phyloP scores from a whole-genome alignment of 2,888 invertebrate species.

The Tiliacea aurago region DNA sequence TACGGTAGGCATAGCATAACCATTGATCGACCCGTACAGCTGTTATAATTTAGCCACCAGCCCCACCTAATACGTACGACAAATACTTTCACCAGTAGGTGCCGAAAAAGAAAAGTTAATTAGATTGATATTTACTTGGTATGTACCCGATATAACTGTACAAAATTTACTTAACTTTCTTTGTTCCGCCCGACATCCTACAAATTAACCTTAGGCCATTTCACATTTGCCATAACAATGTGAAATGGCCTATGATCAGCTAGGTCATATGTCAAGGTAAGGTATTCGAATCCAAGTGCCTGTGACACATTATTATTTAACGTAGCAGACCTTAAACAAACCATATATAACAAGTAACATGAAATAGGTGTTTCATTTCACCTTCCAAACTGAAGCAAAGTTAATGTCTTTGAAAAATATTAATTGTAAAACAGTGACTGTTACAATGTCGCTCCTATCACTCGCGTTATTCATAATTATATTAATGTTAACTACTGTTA shows the following conservation, averaged over 20 bases:
- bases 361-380: conserved; percentile 68
- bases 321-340: conserved; percentile 77
- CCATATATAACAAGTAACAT: conserved; percentile 74
- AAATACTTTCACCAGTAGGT: neutral
- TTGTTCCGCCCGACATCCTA: conserved; percentile 61
- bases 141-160: conserved; percentile 15
- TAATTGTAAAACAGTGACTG: conserved; percentile 68
- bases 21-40: too few species aligned
- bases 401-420: conserved; percentile 79
- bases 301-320: conserved; percentile 78
- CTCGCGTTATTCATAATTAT: conserved; percentile 76
- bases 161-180: conserved; percentile 64
- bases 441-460: conserved; percentile 82
- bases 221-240: conserved; percentile 68
- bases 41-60: too few species aligned
- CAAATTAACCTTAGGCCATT: conserved; percentile 69
- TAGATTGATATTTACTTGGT: neutral
- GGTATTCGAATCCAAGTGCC: conserved; percentile 65
- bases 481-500: conserved; percentile 75
- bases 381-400: conserved; percentile 61
- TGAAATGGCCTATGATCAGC: conserved; percentile 81
- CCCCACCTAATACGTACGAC: too few species aligned
- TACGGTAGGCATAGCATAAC: too few species aligned
- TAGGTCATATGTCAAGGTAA: conserved; percentile 89
- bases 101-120: neutral